Conservation (phyloP, 2,888 invertebrate genomes). For the Aspidapion aeneum region DNA sequence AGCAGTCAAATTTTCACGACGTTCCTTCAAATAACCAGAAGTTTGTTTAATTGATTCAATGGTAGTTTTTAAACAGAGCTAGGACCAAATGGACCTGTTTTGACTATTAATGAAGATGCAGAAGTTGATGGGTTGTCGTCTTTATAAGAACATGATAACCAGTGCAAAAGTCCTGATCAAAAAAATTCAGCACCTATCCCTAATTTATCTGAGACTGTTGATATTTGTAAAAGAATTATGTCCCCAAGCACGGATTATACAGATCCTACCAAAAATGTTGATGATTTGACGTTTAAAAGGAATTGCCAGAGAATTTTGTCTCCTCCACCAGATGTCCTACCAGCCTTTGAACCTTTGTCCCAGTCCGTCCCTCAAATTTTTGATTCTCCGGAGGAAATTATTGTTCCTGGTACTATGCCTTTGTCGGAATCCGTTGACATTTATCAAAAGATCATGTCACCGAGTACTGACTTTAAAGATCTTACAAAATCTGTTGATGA, state of each 20-base stretch:
- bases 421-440: constrained; percentile 43
- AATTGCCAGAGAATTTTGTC: not conserved
- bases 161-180: not conserved
- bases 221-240: not conserved
- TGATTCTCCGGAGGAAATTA: too few species aligned
- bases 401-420: constrained; percentile 36
- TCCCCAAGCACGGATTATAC: not conserved
- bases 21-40: not conserved
- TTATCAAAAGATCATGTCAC: constrained; percentile 43
- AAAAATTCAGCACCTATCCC: not conserved
- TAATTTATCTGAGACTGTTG: not conserved
- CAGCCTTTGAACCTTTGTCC: not conserved
- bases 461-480: constrained; percentile 26
- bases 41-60: not conserved
- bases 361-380: too few species aligned
- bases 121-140: not conserved
- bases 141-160: not conserved
- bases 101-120: not conserved
- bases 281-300: not conserved
- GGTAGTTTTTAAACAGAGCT: not conserved
- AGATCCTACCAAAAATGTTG: not conserved
- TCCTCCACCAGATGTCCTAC: not conserved
- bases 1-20: too few species aligned
- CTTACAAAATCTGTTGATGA: constrained; percentile 2
- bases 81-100: not conserved